These are phyloP conservation scores for Lepidotrigona ventralis DNA, from an alignment of 1,140 invertebrate species.

Conservation along the genomic window DNA sequence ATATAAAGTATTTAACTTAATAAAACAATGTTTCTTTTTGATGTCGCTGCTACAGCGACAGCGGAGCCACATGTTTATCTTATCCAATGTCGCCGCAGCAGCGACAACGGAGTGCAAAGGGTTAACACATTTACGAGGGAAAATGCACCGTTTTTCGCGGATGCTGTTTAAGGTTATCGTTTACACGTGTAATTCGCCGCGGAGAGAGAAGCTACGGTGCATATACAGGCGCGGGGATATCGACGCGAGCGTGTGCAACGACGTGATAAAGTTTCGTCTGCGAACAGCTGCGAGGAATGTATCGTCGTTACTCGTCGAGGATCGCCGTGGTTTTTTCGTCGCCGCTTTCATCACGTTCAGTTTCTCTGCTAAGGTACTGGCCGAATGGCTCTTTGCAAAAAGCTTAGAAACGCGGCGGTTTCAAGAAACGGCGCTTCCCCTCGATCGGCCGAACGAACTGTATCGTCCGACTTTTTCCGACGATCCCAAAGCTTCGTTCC, in stretches of 20 bases:
- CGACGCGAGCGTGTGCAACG: conserved; percentile 11
- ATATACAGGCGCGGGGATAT: neutral
- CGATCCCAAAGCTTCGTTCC: neutral
- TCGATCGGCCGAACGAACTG: neutral
- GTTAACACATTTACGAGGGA: too few relatives aligned
- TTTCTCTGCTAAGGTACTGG: conserved; percentile 28
- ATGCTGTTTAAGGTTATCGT: conserved; percentile 7
- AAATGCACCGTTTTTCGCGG: neutral
- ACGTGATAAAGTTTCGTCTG: conserved; percentile 60
- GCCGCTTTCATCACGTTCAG: conserved; percentile 48
- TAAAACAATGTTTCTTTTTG: too few relatives aligned
- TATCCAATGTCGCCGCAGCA: too few relatives aligned
- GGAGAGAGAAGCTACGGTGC: neutral
- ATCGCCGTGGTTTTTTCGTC: conserved; percentile 46
- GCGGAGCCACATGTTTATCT: too few relatives aligned
- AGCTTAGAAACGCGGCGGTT: conserved; percentile 26
- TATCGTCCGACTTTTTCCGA: neutral
- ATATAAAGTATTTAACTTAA: too few relatives aligned
- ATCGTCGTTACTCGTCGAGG: conserved; percentile 71
- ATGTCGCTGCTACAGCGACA: too few relatives aligned
- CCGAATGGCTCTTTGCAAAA: conserved; percentile 41
- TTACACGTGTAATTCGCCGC: conserved; percentile 1
- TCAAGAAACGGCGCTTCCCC: conserved; percentile 11
- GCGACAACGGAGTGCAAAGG: too few relatives aligned
- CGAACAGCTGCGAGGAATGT: conserved; percentile 70